A percentile compares a stretch with the other conserved stretches of the same genome.
Conservation (phyloP, 2,113 vertebrate genomes). For the Ceyx melanurus region DNA sequence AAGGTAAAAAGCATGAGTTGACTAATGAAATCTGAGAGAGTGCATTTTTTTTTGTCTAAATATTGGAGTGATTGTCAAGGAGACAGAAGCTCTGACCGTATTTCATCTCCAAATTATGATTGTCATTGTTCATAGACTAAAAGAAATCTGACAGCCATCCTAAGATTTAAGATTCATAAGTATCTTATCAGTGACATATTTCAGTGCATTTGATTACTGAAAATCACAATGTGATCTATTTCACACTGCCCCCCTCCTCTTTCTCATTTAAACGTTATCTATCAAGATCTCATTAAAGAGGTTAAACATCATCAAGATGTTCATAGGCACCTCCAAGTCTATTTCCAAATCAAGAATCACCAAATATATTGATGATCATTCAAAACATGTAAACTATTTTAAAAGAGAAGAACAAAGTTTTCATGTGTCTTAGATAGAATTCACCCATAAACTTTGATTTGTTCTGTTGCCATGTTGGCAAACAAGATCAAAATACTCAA, state of each 20-base stretch:
- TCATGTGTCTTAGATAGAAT: neutral
- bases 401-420: neutral
- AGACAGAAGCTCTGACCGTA: constrained; percentile 52
- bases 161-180: constrained; percentile 54
- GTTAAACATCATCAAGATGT: constrained; percentile 6
- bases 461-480: neutral
- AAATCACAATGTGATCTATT: constrained; percentile 48
- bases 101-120: constrained; percentile 45
- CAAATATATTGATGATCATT: neutral
- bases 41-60: constrained; percentile 39
- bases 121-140: constrained; percentile 58
- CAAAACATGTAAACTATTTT: neutral
- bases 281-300: constrained; percentile 29
- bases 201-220: constrained; percentile 47
- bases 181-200: constrained; percentile 50
- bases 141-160: constrained; percentile 64
- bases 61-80: constrained; percentile 56
- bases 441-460: neutral
- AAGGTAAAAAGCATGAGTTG: constrained; percentile 6
- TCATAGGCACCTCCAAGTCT: neutral
- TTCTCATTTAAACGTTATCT: constrained; percentile 26
- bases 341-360: constrained; percentile 5
- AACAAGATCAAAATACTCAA: neutral
- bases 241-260: neutral
- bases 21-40: constrained; percentile 34